Percentiles rank a stretch among this genome's conserved stretches.
Evolutionary conservation across 2,113 vertebrate genomes (phyloP).

Genomic region (Paracanthobrama guichenoti): DNA sequence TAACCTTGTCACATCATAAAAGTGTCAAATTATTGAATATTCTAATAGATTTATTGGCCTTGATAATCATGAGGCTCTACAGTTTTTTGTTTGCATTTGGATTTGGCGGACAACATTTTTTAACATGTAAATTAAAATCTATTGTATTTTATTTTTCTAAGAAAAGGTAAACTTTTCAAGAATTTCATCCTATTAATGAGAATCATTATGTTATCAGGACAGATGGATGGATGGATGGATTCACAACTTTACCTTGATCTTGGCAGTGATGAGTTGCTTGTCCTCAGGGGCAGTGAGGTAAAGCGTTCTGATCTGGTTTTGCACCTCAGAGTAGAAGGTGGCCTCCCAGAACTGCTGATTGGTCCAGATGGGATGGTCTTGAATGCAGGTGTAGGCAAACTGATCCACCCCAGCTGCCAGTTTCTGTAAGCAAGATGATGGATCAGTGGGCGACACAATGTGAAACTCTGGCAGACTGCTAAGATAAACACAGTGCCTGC

Average conservation of each 20-base stretch:
- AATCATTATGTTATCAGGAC: too few species aligned
- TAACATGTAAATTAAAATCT: too few species aligned
- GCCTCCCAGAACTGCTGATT: slow-evolving; percentile 98
- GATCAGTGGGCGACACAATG: not conserved
- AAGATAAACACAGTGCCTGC: slow-evolving; percentile 13
- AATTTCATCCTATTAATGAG: too few species aligned
- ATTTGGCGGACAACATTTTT: too few species aligned
- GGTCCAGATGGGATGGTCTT: slow-evolving; percentile 96
- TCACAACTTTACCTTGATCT: slow-evolving; percentile 77
- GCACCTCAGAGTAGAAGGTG: slow-evolving; percentile 94
- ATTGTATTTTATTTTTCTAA: too few species aligned
- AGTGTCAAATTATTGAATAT: too few species aligned
- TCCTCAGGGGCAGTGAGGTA: slow-evolving; percentile 85
- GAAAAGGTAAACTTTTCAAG: too few species aligned
- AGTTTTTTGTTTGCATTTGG: too few species aligned
- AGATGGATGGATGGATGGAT: not conserved
- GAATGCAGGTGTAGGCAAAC: slow-evolving; percentile 96
- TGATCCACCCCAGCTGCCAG: slow-evolving; percentile 91
- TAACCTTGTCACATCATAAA: too few species aligned
- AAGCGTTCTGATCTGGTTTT: slow-evolving; percentile 90
- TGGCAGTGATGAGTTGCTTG: slow-evolving; percentile 70
- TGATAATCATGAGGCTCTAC: too few species aligned
- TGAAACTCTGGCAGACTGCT: not conserved
- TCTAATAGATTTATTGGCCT: too few species aligned
- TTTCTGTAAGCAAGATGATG: slow-evolving; percentile 78